Percentiles rank a stretch among this genome's conserved stretches.
phyloP scores from a whole-genome alignment of 1,140 invertebrate species.

The Plutomurus gul region DNA sequence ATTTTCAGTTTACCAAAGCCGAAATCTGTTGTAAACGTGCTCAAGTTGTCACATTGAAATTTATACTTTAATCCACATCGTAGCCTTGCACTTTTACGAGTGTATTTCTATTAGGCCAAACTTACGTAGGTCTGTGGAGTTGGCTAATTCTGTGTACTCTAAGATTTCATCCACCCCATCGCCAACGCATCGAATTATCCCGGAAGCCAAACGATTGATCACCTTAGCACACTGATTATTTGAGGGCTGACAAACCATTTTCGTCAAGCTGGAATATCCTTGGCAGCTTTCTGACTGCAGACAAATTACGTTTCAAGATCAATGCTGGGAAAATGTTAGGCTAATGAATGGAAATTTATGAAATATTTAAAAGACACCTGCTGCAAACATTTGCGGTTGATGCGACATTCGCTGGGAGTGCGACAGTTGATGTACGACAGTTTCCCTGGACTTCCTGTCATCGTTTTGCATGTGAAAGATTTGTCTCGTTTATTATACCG shows the following conservation, averaged over 20 bases:
- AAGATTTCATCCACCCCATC: slow-evolving; percentile 41
- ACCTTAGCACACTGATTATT: slow-evolving; percentile 37
- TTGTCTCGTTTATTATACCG: slow-evolving; percentile 40
- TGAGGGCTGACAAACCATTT: slow-evolving; percentile 21
- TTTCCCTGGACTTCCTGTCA: slow-evolving; percentile 15
- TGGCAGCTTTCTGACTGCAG: slow-evolving; percentile 38
- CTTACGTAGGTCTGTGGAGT: not conserved
- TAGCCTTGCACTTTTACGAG: too few species aligned
- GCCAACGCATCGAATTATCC: slow-evolving; percentile 36
- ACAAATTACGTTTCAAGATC: not conserved
- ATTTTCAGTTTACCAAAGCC: not conserved
- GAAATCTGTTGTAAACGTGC: not conserved
- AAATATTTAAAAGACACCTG: slow-evolving; percentile 25
- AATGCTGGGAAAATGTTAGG: not conserved
- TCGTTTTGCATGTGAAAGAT: slow-evolving; percentile 39
- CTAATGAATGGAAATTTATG: not conserved
- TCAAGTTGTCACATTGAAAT: not conserved
- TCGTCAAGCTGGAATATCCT: slow-evolving; percentile 38
- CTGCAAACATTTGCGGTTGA: slow-evolving; percentile 41
- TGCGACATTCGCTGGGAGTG: slow-evolving; percentile 40
- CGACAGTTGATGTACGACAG: slow-evolving; percentile 38
- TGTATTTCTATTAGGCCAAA: not conserved
- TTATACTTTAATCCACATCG: too few species aligned
- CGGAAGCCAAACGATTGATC: slow-evolving; percentile 22
- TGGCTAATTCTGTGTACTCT: not conserved